Base-by-base conservation (phyloP, 2,113 vertebrate genomes). In the Equus quagga region DNA sequence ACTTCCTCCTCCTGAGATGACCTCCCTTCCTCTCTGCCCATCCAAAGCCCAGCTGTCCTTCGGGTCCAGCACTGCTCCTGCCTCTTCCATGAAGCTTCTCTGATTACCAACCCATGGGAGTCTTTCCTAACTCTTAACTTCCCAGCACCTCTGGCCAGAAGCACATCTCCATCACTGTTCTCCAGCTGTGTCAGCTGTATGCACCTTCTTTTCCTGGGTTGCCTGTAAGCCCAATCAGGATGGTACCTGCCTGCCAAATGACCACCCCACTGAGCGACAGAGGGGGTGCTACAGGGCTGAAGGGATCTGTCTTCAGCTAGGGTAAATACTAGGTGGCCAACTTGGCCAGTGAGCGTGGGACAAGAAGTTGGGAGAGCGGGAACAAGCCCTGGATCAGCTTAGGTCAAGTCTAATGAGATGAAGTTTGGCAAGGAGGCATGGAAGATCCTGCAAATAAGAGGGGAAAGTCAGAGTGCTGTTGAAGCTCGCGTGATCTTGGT, bases 31-130 rank as follows among this genome's bases (percentile, higher is more conserved):
- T 86, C 69, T 87, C 70, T 54, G 86, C 69, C 87, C 72, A 49
- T 8, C 78, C 82, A 87, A 86, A 70, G 90, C 46, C 89, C 46
- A 15, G 89, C 89, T 88, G 84, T 85, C 96, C 96, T 92, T 73
- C 65, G 60, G 58, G 62, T 51, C 79, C 64, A 33, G 75, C 33
- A 49, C 81, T 31, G 11, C 75, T 65, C 41, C 67, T 51, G 65
- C 89, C 91, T 91, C 84, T 89, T 94, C 62, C n/a, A 24, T 8
- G 82, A 91, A 96, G 91, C 72, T 80, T 54, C 46, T 60, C 79
- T 87, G 92, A n/a, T 60, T 82, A 49, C 41, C 41, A 80, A 62
- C n/a, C 78, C 54, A 13, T 7, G 84, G 89, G 58, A 91, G 72
- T 44, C 76, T 91, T 93, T 54, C n/a, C 49, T 84, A 60, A 75